These are phyloP conservation scores for Monopis laevigella DNA, from an alignment of 2,888 invertebrate genomes.

Conservation along the genomic window DNA sequence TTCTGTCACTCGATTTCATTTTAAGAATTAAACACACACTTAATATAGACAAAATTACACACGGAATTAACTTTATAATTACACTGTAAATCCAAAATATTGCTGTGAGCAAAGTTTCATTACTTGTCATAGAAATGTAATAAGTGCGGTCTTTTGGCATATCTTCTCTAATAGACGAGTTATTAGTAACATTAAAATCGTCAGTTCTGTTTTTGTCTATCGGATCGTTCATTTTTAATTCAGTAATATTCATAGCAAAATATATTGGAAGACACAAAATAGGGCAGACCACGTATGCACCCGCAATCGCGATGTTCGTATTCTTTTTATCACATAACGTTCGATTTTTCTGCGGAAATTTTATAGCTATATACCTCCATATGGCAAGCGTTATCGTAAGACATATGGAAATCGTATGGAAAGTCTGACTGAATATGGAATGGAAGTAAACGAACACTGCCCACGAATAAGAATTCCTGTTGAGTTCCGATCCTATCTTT, in stretches of 20 bases:
- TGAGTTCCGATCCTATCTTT: conserved; percentile 54
- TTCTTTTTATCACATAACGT: conserved; percentile 83
- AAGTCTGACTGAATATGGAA: conserved; percentile 87
- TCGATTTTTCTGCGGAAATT: conserved; percentile 83
- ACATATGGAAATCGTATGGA: conserved; percentile 93
- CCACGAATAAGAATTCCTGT: conserved; percentile 73
- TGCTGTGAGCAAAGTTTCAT: conserved; percentile 70
- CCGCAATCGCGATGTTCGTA: conserved; percentile 77
- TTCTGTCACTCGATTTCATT: conserved; percentile 80
- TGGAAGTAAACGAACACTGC: conserved; percentile 88
- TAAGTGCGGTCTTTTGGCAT: conserved; percentile 69
- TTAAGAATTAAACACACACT: conserved; percentile 81
- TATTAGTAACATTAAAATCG: conserved; percentile 27
- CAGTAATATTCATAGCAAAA: conserved; percentile 77
- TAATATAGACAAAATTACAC: conserved; percentile 84
- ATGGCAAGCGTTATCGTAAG: conserved; percentile 91
- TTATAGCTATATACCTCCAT: conserved; percentile 90
- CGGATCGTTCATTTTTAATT: conserved; percentile 23
- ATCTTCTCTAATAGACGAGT: conserved; percentile 15
- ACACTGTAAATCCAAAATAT: conserved; percentile 95
- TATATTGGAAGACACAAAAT: conserved; percentile 86
- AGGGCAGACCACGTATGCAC: conserved; percentile 84
- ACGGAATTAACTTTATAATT: conserved; percentile 91
- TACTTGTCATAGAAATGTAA: conserved; percentile 72
- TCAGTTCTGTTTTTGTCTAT: conserved; percentile 26